Percentiles rank a stretch among this genome's conserved stretches.
Evolutionary conservation across 2,113 vertebrate species (phyloP).

Genomic region (Psophia crepitans): DNA sequence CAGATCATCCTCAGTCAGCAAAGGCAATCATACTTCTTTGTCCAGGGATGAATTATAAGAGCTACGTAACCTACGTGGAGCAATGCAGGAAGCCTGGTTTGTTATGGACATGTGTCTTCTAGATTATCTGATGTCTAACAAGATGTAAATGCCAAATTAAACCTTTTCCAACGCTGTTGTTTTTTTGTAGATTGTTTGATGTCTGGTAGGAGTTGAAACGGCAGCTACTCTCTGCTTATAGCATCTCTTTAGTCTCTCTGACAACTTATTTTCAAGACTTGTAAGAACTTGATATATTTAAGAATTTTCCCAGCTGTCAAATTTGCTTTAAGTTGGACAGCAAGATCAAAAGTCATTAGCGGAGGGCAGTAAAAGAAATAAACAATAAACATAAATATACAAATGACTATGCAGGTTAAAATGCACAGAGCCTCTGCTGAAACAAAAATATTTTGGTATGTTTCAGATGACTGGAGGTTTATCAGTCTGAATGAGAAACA

Average conservation of each 20-base stretch:
- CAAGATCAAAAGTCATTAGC: slow-evolving; percentile 52
- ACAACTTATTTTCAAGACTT: slow-evolving; percentile 37
- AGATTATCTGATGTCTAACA: slow-evolving; percentile 18
- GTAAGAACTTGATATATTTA: slow-evolving; percentile 1
- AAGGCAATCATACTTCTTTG: background rate
- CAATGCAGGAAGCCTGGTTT: background rate
- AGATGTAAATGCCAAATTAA: slow-evolving; percentile 26
- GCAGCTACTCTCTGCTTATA: slow-evolving; percentile 39
- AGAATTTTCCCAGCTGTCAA: slow-evolving; percentile 47
- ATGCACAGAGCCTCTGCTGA: background rate
- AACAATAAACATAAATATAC: background rate
- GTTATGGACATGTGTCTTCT: background rate
- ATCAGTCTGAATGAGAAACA: background rate
- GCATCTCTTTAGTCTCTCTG: slow-evolving; percentile 36
- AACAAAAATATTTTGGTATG: background rate
- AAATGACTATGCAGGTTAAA: background rate
- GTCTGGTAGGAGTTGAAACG: slow-evolving; percentile 41
- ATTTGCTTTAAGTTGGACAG: slow-evolving; percentile 41
- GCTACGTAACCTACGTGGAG: background rate
- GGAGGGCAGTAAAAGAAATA: background rate
- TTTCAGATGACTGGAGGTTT: background rate
- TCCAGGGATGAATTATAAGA: background rate
- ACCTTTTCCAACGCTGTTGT: slow-evolving; percentile 27
- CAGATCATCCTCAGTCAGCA: background rate
- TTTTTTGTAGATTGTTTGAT: slow-evolving; percentile 53